Base-by-base conservation (phyloP, 2,113 vertebrate species). In the Oryzias celebensis region DNA sequence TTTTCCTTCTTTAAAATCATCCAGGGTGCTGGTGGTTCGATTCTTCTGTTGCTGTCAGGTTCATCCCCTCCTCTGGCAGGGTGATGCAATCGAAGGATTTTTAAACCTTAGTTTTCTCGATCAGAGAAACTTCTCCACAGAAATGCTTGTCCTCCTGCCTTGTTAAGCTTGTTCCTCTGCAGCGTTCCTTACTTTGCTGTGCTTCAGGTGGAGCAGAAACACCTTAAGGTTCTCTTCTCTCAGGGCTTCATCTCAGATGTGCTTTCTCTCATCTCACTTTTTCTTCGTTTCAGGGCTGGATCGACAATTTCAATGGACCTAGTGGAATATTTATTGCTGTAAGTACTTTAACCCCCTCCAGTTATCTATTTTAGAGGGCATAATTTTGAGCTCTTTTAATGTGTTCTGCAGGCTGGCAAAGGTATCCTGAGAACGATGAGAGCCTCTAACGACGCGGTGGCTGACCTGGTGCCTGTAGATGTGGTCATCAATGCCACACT, bases 301-400 rank as follows among this genome's bases (percentile, higher is more conserved):
- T 99, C 71, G 97, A 99, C 91, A 99, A 97, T 88, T 98, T 96
- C 88, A 97, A 99, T 72, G 97, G 96, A 81, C 96, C 97, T 15
- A 98, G 96, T 90, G 97, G 97, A 83, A 91, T 99, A 74, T 95
- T 99, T 78, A 98, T 99, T 82, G 97, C 97, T 61, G 97, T 99
- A 86, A 96, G 95, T 95, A 23, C 5, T 13, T 13, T n/a, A 4
- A 44, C 2, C 8, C 8, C 36, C 8, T 36, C 36, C 36, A 36
- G 31, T 36, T 36, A 36, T 7, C 31, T 36, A 5, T 36, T 36
- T 36, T 8, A 36, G 31, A 36, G 31, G 31, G 1, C 2, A 36
- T 36, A 7, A 7, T 28, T 28, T 28, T 28, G 26, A 28, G 0
- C 10, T 1, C 23, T 43, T 15, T 48, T 20, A 7, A 7, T 1